Conservation (phyloP, 2,888 invertebrate genomes). For the Tinea trinotella region DNA sequence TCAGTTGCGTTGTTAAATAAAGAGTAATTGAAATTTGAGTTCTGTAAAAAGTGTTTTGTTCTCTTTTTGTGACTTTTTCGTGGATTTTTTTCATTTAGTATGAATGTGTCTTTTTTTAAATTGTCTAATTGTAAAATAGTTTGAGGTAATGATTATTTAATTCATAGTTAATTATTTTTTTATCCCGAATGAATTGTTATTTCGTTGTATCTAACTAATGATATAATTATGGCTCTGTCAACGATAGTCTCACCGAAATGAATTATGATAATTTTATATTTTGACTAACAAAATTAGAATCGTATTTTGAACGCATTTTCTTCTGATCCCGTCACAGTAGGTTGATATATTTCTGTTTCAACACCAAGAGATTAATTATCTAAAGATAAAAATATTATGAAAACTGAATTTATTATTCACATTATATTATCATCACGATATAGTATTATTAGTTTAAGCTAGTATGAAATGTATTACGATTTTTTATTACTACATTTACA, state of each 20-base stretch:
- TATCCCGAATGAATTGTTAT: neutral
- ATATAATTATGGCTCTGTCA: constrained; percentile 24
- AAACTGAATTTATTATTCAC: constrained; percentile 16
- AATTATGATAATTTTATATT: constrained; percentile 26
- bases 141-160: neutral
- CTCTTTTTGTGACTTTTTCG: neutral
- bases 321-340: constrained; percentile 11
- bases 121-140: neutral
- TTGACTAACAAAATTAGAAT: constrained; percentile 27
- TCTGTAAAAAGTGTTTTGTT: constrained; percentile 4
- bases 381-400: neutral
- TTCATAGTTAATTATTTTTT: neutral
- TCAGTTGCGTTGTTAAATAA: constrained; percentile 30
- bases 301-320: neutral
- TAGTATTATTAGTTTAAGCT: too few relatives aligned
- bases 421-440: neutral
- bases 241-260: constrained; percentile 21
- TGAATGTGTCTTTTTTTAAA: constrained; percentile 18
- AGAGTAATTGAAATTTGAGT: neutral
- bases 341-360: constrained; percentile 2
- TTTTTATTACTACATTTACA: too few relatives aligned
- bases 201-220: constrained; percentile 16
- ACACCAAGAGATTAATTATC: constrained; percentile 3
- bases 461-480: too few relatives aligned
- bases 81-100: neutral